Evolutionary conservation across 2,797 vertebrate genomes (phyloP).

Genomic region (Helarctos malayanus): DNA sequence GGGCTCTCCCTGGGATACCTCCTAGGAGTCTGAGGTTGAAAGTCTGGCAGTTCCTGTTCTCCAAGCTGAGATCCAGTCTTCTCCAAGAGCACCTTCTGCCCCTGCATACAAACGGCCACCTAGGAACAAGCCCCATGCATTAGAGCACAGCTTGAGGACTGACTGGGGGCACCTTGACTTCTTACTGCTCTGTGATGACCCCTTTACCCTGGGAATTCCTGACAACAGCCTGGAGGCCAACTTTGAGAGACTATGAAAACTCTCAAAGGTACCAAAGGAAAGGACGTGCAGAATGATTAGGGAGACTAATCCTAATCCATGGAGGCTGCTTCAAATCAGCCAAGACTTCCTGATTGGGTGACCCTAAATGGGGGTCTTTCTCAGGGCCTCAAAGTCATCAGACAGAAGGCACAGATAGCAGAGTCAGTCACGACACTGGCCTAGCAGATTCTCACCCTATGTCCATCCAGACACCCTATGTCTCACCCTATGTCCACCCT

Average conservation of each 20-base stretch:
- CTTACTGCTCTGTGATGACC: neutral
- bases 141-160: neutral
- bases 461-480: neutral
- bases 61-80: slow-evolving; percentile 80
- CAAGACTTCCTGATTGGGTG: neutral
- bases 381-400: neutral
- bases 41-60: slow-evolving; percentile 78
- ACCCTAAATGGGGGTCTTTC: neutral
- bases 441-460: neutral
- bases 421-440: neutral
- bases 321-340: neutral
- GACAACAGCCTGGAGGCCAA: neutral
- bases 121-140: slow-evolving; percentile 64
- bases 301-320: neutral
- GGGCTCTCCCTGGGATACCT: slow-evolving; percentile 58
- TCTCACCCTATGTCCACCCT: neutral
- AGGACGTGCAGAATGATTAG: neutral
- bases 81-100: slow-evolving; percentile 84
- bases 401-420: neutral
- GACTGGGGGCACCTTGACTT: neutral
- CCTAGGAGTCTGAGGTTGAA: slow-evolving; percentile 65
- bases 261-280: slow-evolving; percentile 17
- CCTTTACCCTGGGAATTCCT: neutral
- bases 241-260: neutral
- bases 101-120: slow-evolving; percentile 84